Evolutionary conservation across 2,113 vertebrate species (phyloP), one percentile per base, ranked within the genome.

Genomic region (Macaca mulatta): DNA sequence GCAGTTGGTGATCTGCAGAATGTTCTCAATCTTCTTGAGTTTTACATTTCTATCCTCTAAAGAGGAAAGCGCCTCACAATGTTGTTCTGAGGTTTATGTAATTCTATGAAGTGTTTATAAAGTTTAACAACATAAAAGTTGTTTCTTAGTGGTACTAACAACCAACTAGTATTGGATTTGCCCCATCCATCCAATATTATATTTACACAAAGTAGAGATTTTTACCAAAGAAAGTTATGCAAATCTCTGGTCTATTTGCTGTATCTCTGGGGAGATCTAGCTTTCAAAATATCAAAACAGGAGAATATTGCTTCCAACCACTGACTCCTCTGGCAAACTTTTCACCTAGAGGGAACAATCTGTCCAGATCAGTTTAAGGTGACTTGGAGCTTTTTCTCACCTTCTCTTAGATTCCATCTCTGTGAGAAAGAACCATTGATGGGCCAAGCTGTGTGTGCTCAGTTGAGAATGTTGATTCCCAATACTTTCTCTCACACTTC

Each of bases 281-380:
- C 55, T 85, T 97, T 85, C 8, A 43, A 93, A 57, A 81, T 57
- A 81, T 78, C 72, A 92, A 48, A 84, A 92, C 32, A 88, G 40
- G 45, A 45, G 14, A 59, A 32, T 67, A 55, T 16, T 86, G 83
- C 8, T 67, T 81, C 23, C 14, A 64, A 81, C 32, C 48, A 57
- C 12, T 67, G 43, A 82, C 40, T 85, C 52, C 32, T 67, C 38
- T 74, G 64, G 17, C 1, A 40, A 23, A 43, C 80, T 69, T 30
- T 75, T 72, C 38, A 77, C 10, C 17, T 23, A 43, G 59, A 92
- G 32, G 20, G 35, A 94, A 90, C 45, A 8, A 43, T 84, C 27
- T 72, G 55, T 72, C 70, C 72, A 38, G 38, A 78, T 30, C 8
- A 16, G 5, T n/a, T 43, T 69, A 85, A 75, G 23, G 4, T 81